Conservation (phyloP, 2,113 vertebrate genomes). For the Cepphus grylle region DNA sequence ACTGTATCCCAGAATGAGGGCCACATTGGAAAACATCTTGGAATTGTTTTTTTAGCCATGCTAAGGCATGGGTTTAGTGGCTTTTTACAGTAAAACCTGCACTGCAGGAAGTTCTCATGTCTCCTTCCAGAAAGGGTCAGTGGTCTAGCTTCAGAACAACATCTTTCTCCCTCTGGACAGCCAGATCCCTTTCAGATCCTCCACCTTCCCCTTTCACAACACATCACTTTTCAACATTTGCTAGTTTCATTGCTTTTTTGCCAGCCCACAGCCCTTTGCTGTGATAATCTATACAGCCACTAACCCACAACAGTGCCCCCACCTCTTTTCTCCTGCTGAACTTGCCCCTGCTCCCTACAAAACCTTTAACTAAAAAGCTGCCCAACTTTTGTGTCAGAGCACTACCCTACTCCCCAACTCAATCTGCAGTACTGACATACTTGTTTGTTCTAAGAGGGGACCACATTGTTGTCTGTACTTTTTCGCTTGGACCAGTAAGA, state of each 20-base stretch:
- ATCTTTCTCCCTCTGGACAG: background rate
- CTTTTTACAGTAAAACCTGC: background rate
- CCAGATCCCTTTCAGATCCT: background rate
- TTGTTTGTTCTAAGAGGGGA: background rate
- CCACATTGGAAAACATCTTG: background rate
- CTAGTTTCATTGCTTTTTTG: background rate
- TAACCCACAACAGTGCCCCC: background rate
- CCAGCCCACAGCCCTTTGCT: background rate
- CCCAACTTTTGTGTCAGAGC: background rate
- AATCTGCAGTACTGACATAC: background rate
- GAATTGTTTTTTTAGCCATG: background rate
- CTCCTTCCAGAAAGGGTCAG: rapidly evolving
- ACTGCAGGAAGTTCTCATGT: background rate
- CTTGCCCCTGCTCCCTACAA: rapidly evolving
- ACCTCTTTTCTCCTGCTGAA: background rate
- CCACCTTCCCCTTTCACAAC: background rate
- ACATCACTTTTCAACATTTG: background rate
- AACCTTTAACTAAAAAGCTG: background rate
- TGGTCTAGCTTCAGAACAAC: background rate
- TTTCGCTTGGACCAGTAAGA: background rate
- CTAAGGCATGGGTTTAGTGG: background rate
- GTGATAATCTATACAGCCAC: background rate
- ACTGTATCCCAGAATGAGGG: background rate
- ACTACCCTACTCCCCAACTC: rapidly evolving
- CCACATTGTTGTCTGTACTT: too few species aligned